Percentiles rank a stretch among this genome's conserved stretches.
phyloP scores from a whole-genome alignment of 2,888 invertebrate genomes.

The Chrysolina oricalcia region DNA sequence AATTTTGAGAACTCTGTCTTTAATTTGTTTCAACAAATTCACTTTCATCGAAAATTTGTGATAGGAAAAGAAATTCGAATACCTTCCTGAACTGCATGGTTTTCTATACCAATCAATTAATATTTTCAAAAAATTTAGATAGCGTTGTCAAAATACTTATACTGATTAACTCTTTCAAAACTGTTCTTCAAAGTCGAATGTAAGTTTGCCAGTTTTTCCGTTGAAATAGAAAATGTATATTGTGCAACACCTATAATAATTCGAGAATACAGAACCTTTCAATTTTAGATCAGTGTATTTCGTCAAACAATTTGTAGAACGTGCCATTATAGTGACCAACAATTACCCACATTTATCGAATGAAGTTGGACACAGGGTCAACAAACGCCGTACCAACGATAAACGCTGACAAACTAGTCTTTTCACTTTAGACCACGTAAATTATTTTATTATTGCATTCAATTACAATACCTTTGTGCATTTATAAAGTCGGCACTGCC shows the following conservation, averaged over 20 bases:
- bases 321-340: constrained; percentile 20
- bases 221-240: background rate
- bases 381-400: constrained; percentile 25
- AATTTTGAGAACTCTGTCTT: too few relatives aligned
- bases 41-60: too few relatives aligned
- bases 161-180: too few relatives aligned
- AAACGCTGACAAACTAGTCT: constrained; percentile 28
- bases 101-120: too few relatives aligned
- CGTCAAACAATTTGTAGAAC: background rate
- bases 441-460: constrained; percentile 31
- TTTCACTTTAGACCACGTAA: constrained; percentile 26
- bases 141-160: too few relatives aligned
- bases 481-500: constrained; percentile 15
- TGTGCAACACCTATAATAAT: too few relatives aligned
- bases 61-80: too few relatives aligned
- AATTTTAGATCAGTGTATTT: background rate
- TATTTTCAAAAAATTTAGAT: too few relatives aligned
- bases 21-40: too few relatives aligned
- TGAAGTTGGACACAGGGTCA: constrained; percentile 30
- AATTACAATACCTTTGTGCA: constrained; percentile 24
- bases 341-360: constrained; percentile 17
- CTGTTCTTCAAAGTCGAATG: too few relatives aligned
- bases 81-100: too few relatives aligned
- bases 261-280: background rate
- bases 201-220: background rate